Evolutionary conservation across 2,797 vertebrate genomes (phyloP).

Genomic region (Lithobates pipiens): DNA sequence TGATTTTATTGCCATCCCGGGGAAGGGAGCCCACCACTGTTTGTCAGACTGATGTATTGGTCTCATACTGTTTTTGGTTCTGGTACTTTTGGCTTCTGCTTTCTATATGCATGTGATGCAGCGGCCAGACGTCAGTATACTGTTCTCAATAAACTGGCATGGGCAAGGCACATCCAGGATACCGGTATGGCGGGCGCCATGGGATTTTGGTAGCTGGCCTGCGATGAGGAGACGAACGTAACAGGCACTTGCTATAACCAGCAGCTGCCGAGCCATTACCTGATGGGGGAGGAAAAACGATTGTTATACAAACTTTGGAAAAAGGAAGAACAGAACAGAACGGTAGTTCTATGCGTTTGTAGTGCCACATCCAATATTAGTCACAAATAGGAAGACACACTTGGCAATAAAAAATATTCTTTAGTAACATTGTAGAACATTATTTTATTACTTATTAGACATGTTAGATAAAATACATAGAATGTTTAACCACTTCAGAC

Average conservation of each 20-base stretch:
- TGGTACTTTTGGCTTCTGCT: too few species aligned
- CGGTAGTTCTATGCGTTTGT: too few species aligned
- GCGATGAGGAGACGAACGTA: conserved; percentile 53
- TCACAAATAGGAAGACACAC: too few species aligned
- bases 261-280: conserved; percentile 52
- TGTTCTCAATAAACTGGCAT: conserved; percentile 53
- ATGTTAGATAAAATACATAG: too few species aligned
- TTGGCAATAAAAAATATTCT: too few species aligned
- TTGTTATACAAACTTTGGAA: not conserved
- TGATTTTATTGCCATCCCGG: not conserved
- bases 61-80: not conserved
- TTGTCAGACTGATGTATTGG: not conserved
- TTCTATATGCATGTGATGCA: conserved; percentile 33
- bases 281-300: not conserved
- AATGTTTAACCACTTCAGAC: too few species aligned
- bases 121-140: not conserved
- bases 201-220: not conserved
- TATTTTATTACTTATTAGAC: too few species aligned
- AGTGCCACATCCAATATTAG: too few species aligned
- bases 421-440: too few species aligned
- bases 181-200: conserved; percentile 20
- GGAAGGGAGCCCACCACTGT: not conserved
- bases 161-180: conserved; percentile 44
- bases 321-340: too few species aligned
- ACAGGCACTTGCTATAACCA: conserved; percentile 46